phyloP scores from a whole-genome alignment of 1,140 invertebrate genomes.

The Drosophila prosaltans region DNA sequence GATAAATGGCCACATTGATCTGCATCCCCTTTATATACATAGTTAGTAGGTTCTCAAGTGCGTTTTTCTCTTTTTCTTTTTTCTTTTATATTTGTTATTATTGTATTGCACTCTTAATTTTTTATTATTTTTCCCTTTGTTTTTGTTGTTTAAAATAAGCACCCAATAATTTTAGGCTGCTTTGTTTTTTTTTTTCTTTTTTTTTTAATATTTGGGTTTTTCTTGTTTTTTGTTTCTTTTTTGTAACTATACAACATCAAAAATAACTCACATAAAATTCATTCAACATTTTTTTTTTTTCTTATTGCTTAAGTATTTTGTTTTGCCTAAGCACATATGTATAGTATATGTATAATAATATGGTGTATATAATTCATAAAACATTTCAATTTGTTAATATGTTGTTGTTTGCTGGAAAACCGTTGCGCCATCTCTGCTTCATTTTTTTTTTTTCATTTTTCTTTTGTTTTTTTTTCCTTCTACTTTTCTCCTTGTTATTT shows the following conservation, averaged over 20 bases:
- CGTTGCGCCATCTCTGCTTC: constrained; percentile 32
- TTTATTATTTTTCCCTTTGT: background rate
- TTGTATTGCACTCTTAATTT: constrained; percentile 63
- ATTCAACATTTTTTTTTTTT: constrained; percentile 56
- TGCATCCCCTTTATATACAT: constrained; percentile 24
- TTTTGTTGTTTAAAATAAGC: constrained; percentile 43
- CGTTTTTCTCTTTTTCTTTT: constrained; percentile 20
- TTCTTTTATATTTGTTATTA: constrained; percentile 45
- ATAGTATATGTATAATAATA: constrained; percentile 47
- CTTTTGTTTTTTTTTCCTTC: constrained; percentile 1
- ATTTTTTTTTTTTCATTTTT: too few species aligned
- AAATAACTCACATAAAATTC: constrained; percentile 78
- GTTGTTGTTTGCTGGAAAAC: constrained; percentile 55
- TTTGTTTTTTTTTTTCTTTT: constrained; percentile 32
- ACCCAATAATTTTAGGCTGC: constrained; percentile 54
- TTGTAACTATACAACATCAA: constrained; percentile 73
- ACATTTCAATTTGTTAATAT: constrained; percentile 71
- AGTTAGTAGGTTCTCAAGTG: constrained; percentile 37
- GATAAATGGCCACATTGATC: constrained; percentile 4
- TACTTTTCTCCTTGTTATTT: background rate
- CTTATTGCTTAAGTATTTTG: constrained; percentile 52
- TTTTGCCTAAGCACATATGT: constrained; percentile 44
- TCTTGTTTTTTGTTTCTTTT: constrained; percentile 16
- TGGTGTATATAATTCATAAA: constrained; percentile 79
- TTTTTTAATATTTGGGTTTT: constrained; percentile 36